These are phyloP conservation scores for Sebastes schlegelii DNA, from an alignment of 2,113 vertebrate genomes.

Conservation along the genomic window DNA sequence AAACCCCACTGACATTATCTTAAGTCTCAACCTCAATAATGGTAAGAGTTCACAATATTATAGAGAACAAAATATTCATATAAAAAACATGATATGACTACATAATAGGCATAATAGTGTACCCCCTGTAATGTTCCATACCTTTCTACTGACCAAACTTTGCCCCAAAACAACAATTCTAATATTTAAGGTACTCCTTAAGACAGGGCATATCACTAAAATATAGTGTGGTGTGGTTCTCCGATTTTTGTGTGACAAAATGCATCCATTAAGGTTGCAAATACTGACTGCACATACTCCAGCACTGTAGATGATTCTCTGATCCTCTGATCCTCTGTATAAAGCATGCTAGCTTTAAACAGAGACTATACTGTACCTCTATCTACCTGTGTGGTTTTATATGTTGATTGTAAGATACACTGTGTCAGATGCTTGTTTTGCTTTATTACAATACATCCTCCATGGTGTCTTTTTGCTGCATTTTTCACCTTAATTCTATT, in stretches of 20 bases:
- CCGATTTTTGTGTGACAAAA: not conserved
- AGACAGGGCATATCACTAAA: not conserved
- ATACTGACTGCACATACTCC: not conserved
- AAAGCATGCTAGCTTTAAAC: too few species aligned
- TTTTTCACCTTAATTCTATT: not conserved
- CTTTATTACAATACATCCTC: not conserved
- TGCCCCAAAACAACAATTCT: not conserved
- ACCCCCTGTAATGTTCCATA: not conserved
- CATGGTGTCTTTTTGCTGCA: not conserved
- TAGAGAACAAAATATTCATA: too few species aligned
- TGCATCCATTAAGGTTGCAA: not conserved
- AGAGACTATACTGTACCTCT: not conserved
- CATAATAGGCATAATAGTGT: too few species aligned
- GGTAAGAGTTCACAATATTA: too few species aligned
- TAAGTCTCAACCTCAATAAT: too few species aligned
- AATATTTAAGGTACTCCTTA: not conserved
- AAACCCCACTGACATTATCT: too few species aligned
- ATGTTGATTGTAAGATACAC: not conserved
- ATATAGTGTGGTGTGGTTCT: too few species aligned
- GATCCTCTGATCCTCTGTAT: too few species aligned
- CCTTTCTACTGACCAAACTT: not conserved
- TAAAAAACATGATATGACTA: too few species aligned
- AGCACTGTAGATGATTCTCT: not conserved
- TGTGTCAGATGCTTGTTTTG: not conserved
- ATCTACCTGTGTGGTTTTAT: not conserved